Percentiles rank a stretch among this genome's conserved stretches.
Evolutionary conservation across 2,888 invertebrate genomes (phyloP).

Genomic region (Sarcophaga carnaria): DNA sequence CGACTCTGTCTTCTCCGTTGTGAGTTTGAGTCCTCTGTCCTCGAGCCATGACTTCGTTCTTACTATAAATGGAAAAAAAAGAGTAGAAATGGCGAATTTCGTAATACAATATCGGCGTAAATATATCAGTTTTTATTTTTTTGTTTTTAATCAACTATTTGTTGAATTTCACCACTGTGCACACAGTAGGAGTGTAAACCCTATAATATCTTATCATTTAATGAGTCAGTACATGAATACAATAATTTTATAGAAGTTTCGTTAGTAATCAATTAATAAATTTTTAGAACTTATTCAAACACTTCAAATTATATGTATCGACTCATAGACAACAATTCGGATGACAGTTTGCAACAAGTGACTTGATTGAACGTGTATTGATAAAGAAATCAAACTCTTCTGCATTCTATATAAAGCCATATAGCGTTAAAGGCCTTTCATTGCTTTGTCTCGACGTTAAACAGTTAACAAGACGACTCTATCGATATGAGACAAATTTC

Average conservation of each 20-base stretch:
- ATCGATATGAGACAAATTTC: neutral
- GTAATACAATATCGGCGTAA: too few species aligned
- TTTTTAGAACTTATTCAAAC: neutral
- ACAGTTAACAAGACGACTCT: neutral
- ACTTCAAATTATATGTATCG: neutral
- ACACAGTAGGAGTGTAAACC: neutral
- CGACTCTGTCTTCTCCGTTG: too few species aligned
- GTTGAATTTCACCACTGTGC: neutral
- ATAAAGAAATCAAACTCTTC: constrained; percentile 4
- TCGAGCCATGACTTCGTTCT: too few species aligned
- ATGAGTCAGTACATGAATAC: neutral
- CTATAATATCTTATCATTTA: constrained; percentile 29
- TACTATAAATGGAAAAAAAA: too few species aligned
- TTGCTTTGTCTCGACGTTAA: neutral
- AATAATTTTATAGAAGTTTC: neutral
- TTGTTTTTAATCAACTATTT: neutral
- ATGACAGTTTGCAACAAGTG: constrained; percentile 20
- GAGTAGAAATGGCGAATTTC: too few species aligned
- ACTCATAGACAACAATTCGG: constrained; percentile 12
- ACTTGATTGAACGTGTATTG: neutral
- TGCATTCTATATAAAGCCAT: neutral
- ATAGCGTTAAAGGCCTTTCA: too few species aligned
- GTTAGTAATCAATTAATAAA: neutral
- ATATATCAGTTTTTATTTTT: too few species aligned
- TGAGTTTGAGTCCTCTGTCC: too few species aligned